Evolutionary conservation across 1,140 invertebrate genomes (phyloP), one percentile per base, ranked within the genome.

Genomic region (Lordiphosa collinella): DNA sequence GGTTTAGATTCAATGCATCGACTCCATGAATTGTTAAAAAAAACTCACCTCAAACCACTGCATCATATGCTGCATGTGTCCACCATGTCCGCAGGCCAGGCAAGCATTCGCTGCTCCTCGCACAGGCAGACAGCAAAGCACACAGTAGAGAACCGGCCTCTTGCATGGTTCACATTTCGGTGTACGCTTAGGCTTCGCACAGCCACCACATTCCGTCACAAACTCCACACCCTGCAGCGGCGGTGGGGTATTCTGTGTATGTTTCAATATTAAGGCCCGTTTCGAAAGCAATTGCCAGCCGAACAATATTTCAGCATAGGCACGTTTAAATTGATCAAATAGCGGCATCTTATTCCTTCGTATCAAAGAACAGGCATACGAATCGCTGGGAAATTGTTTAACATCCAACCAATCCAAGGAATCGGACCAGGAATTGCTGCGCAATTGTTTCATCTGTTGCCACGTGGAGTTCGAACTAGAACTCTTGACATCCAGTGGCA

Each of bases 371-470:
- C 76, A 82, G n/a, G 72, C 47, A 34, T 72, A 76, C 3, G 69
- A 43, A 49, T 89, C 76, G 0, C 54, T 31, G 35, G 80, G 75
- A 2, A 70, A 44, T 9, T 65, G 59, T 41, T 79, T 87, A 2
- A 74, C 43, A 37, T 88, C 86, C 11, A 87, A 18, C 41, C 66
- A 76, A 79, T 97, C 96, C 11, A 94, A 89, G 0, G 95, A 95
- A 70, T 96, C 95, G 0, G 96, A 97, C 92, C 96, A 96, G 1
- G 95, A 97, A 88, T 95, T 96, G 9, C 95, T 97, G n/a, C 95
- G 91, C 50, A 94, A 91, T 48, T 94, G 92, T 70, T 94, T 94
- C 11, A 94, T 84, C 50, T 86, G 80, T 6, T 71, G 67, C 37
- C 57, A 18, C n/a, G n/a, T n/a, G n/a, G n/a, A 18, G 1, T 18